These are phyloP conservation scores for Yponomeuta sedellus DNA, from an alignment of 2,888 invertebrate species.

Conservation along the genomic window DNA sequence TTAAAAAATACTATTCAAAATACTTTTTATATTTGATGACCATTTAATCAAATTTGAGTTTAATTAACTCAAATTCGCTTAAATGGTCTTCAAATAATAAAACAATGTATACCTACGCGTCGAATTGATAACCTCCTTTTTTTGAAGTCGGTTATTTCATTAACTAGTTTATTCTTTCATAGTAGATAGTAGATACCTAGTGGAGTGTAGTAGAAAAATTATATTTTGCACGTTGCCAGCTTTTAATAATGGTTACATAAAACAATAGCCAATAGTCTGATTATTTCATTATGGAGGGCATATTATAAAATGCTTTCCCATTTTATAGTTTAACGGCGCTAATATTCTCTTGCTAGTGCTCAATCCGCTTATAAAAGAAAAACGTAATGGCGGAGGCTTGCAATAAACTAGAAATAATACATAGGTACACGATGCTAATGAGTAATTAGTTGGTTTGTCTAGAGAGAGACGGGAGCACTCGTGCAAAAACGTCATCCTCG, in stretches of 20 bases:
- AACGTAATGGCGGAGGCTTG: conserved; percentile 9
- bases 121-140: too few species aligned
- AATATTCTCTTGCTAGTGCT: background rate
- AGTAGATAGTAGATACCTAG: too few species aligned
- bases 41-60: too few species aligned
- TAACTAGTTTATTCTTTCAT: too few species aligned
- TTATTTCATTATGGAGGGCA: background rate
- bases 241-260: background rate
- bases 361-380: conserved; percentile 1
- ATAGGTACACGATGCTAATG: conserved; percentile 8
- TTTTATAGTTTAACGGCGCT: background rate
- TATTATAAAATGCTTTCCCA: background rate
- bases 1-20: too few species aligned
- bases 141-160: too few species aligned
- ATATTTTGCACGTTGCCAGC: too few species aligned
- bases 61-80: too few species aligned
- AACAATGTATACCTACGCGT: too few species aligned
- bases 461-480: conserved; percentile 33
- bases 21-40: too few species aligned
- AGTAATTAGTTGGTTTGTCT: conserved; percentile 12
- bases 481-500: conserved; percentile 53
- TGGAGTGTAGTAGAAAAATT: too few species aligned
- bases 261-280: background rate
- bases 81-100: too few species aligned
- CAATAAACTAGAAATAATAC: conserved; percentile 14